Percentiles rank a stretch among this genome's conserved stretches.
phyloP scores from a whole-genome alignment of 2,113 vertebrate species.

The Melospiza georgiana region DNA sequence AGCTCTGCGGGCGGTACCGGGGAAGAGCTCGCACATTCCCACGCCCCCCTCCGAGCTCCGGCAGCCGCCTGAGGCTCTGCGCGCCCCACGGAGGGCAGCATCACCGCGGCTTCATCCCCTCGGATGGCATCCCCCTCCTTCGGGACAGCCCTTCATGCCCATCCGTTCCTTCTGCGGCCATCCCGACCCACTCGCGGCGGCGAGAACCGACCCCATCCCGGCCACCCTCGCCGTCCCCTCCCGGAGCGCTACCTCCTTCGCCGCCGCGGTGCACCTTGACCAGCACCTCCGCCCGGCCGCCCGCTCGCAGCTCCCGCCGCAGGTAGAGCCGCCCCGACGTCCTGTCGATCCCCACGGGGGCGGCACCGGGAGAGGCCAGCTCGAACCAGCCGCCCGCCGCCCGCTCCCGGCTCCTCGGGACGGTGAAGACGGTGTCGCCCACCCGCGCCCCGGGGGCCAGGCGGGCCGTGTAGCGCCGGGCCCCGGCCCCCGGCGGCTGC shows the following conservation, averaged over 20 bases:
- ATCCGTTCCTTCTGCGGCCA: not conserved
- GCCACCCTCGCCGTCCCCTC: not conserved
- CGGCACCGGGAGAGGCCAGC: conserved; percentile 57
- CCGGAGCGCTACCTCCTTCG: conserved; percentile 70
- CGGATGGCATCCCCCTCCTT: fast-evolving
- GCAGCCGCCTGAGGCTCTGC: not conserved
- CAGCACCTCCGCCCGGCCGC: conserved; percentile 70
- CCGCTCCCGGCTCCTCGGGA: conserved; percentile 77
- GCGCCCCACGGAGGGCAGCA: not conserved
- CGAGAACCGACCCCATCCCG: not conserved
- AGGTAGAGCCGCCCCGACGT: conserved; percentile 83
- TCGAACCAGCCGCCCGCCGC: conserved; percentile 77
- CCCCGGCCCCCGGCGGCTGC: not conserved
- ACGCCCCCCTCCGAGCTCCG: not conserved
- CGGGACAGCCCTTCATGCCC: not conserved
- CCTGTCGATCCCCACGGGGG: conserved; percentile 78
- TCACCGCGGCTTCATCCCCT: not conserved
- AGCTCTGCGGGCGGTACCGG: not conserved
- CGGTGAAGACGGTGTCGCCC: conserved; percentile 83
- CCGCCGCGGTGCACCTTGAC: conserved; percentile 79
- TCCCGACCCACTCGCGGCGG: not conserved
- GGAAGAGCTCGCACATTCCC: not conserved
- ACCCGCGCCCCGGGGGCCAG: conserved; percentile 72
- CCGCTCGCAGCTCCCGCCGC: conserved; percentile 66
- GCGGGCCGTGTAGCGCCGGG: conserved; percentile 73